Evolutionary conservation across 2,113 vertebrate genomes (phyloP).

Genomic region (Triplophysa dalaica): DNA sequence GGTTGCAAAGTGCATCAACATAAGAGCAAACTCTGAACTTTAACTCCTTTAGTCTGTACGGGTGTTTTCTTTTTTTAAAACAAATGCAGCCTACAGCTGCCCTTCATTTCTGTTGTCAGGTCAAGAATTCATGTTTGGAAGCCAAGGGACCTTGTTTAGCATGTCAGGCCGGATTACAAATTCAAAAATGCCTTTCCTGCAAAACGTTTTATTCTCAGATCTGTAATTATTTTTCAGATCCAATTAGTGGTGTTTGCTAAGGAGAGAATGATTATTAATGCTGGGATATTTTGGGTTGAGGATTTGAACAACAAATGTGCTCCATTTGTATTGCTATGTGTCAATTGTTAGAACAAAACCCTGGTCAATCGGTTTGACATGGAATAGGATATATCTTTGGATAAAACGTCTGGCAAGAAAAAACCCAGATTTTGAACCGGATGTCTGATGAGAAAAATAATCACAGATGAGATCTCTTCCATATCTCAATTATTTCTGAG

Average conservation of each 20-base stretch:
- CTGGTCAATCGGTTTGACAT: no score
- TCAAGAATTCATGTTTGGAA: constrained; percentile 21
- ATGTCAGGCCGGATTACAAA: constrained; percentile 5
- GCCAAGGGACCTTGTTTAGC: constrained; percentile 13
- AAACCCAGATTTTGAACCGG: no score
- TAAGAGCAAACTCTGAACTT: constrained; percentile 19
- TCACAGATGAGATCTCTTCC: no score
- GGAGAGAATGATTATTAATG: neutral
- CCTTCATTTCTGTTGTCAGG: constrained; percentile 4
- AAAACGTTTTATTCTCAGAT: neutral
- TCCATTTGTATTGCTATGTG: no score
- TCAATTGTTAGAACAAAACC: no score
- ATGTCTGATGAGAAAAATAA: no score
- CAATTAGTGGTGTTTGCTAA: neutral
- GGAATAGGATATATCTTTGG: no score
- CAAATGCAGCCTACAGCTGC: constrained; percentile 9
- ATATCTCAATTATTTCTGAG: no score
- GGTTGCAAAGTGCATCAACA: constrained; percentile 2
- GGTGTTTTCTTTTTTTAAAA: constrained; percentile 16
- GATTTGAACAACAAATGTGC: no score
- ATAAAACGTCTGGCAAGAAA: no score
- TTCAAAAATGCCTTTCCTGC: neutral
- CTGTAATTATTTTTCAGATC: neutral
- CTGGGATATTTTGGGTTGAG: neutral
- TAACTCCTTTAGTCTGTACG: neutral